Evolutionary conservation across 2,797 vertebrate species (phyloP).

Genomic region (Eremophila alpestris): DNA sequence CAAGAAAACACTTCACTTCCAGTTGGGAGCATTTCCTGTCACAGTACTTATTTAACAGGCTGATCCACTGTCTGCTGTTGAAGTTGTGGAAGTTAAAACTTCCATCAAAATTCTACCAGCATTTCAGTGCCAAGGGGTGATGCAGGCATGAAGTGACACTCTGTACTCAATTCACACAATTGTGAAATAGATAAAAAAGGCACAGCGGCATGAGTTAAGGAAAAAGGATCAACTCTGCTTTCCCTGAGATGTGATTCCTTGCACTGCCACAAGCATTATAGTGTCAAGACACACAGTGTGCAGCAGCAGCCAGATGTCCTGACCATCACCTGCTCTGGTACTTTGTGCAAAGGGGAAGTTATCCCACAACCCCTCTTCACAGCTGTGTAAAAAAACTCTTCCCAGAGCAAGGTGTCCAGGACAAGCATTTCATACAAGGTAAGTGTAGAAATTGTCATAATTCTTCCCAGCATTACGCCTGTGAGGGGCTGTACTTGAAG

Average conservation of each 20-base stretch:
- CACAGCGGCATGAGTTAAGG: constrained; percentile 41
- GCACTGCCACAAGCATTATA: background rate
- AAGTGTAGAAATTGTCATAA: background rate
- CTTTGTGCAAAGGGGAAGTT: background rate
- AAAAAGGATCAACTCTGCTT: background rate
- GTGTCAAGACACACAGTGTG: background rate
- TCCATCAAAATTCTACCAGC: background rate
- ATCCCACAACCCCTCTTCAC: background rate
- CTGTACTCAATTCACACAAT: constrained; percentile 40
- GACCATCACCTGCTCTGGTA: background rate
- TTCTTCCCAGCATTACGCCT: background rate
- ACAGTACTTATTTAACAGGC: background rate
- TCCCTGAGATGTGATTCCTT: background rate
- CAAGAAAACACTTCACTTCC: background rate
- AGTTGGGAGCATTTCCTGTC: background rate
- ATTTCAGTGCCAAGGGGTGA: background rate
- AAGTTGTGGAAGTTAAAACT: background rate
- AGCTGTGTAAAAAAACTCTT: background rate
- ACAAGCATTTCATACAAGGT: background rate
- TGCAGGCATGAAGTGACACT: background rate
- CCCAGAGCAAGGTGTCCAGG: background rate
- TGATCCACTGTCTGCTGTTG: background rate
- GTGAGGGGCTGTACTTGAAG: background rate
- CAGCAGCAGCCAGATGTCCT: background rate
- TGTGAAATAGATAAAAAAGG: constrained; percentile 29